phyloP scores from a whole-genome alignment of 1,140 invertebrate genomes.

The Trichomalopsis sarcophagae region DNA sequence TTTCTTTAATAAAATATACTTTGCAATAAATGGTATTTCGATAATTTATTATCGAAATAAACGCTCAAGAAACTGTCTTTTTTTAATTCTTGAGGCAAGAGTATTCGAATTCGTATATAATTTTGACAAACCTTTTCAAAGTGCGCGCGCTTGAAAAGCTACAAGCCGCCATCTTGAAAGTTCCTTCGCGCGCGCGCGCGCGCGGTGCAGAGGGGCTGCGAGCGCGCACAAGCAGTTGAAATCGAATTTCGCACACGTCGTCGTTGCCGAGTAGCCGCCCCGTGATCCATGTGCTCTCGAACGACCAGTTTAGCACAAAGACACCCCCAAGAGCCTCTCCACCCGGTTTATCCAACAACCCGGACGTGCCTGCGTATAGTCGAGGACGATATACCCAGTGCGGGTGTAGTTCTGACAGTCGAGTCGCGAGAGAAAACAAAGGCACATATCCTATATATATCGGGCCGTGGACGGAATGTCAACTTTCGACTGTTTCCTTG shows the following conservation, averaged over 20 bases:
- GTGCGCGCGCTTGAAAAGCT: not conserved
- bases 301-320: not conserved
- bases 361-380: not conserved
- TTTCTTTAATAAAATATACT: conserved; percentile 27
- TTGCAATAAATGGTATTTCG: conserved; percentile 38
- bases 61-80: not conserved
- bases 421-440: not conserved
- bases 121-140: not conserved
- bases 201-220: not conserved
- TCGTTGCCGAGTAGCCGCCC: not conserved
- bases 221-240: conserved; percentile 14
- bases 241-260: not conserved
- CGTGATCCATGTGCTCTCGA: conserved; percentile 19
- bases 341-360: not conserved
- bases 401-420: not conserved
- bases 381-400: not conserved
- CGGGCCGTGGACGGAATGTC: not conserved
- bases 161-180: conserved; percentile 4
- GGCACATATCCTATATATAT: not conserved
- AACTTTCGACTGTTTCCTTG: not conserved
- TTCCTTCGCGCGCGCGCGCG: not conserved
- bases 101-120: too few relatives aligned
- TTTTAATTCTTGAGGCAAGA: not conserved
- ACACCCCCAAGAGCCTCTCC: not conserved
- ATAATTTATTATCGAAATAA: conserved; percentile 26